A percentile compares a stretch with the other conserved stretches of the same genome.
These are phyloP conservation scores for Prosopocoilus inquinatus DNA, from an alignment of 2,888 invertebrate species.

Conservation along the genomic window DNA sequence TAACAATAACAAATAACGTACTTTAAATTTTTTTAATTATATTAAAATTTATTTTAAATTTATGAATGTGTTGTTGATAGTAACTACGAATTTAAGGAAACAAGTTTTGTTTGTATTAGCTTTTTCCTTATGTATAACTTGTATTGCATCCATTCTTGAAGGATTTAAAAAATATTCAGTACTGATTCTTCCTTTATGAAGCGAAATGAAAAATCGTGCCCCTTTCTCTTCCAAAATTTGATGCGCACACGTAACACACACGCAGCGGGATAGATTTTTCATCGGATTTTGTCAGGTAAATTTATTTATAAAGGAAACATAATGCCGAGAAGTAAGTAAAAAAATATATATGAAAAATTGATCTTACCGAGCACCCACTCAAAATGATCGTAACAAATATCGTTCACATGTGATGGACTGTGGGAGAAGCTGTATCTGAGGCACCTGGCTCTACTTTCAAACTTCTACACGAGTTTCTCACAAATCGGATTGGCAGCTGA, in stretches of 20 bases:
- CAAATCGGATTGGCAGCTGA: conserved; percentile 37
- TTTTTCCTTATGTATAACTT: no score
- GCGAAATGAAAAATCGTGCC: no score
- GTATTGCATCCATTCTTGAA: no score
- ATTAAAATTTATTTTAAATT: no score
- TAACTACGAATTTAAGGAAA: no score
- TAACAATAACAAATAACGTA: no score
- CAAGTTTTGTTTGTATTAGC: no score
- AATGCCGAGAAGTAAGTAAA: conserved; percentile 19
- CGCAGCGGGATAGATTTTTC: conserved; percentile 2
- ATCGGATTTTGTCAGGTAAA: conserved; percentile 16
- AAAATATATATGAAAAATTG: conserved; percentile 21
- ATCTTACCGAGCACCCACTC: conserved; percentile 22
- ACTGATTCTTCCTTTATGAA: no score
- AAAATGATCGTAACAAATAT: conserved; percentile 40
- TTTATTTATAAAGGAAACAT: conserved; percentile 18
- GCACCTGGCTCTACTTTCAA: conserved; percentile 41
- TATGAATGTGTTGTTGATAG: no score
- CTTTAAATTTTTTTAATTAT: no score
- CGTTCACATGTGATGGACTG: conserved; percentile 45
- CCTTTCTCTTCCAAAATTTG: no score
- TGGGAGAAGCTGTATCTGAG: conserved; percentile 41
- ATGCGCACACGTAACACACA: background rate
- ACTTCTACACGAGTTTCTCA: conserved; percentile 34
- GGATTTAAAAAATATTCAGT: no score